A percentile compares a stretch with the other conserved stretches of the same genome.
These are phyloP conservation scores for Helogale parvula DNA, from an alignment of 2,113 vertebrate species.

Conservation along the genomic window DNA sequence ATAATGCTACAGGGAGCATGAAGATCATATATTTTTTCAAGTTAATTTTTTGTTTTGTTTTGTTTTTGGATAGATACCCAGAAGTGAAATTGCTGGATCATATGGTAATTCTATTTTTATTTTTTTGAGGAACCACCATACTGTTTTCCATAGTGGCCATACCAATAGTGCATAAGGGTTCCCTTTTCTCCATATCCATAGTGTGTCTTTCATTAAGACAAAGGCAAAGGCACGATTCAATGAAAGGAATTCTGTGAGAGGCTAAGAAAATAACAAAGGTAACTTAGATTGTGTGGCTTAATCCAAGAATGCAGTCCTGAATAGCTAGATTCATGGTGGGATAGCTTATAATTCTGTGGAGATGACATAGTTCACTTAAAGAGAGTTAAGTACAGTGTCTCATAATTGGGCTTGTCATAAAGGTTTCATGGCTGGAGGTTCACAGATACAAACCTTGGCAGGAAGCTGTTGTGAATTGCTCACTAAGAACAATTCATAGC, in stretches of 20 bases:
- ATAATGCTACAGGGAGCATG: too few relatives aligned
- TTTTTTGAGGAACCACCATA: too few relatives aligned
- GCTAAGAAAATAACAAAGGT: not conserved
- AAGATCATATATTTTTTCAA: too few relatives aligned
- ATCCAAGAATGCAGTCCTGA: not conserved
- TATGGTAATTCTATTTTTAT: too few relatives aligned
- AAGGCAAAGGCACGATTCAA: not conserved
- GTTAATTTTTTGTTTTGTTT: not conserved
- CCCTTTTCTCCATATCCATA: not conserved
- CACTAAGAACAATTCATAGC: not conserved
- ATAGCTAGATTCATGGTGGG: not conserved
- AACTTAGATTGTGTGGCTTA: not conserved
- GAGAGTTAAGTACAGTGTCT: not conserved
- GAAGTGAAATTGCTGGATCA: too few relatives aligned
- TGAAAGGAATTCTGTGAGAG: not conserved
- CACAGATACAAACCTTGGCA: not conserved
- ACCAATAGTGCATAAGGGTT: not conserved
- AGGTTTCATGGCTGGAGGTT: not conserved
- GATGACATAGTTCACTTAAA: not conserved
- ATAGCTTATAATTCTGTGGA: not conserved
- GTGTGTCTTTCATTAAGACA: not conserved
- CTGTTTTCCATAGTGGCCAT: not conserved
- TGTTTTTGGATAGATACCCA: too few relatives aligned
- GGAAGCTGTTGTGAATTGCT: not conserved
- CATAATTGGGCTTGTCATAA: not conserved